Evolutionary conservation across 2,113 vertebrate genomes (phyloP), one percentile per base, ranked within the genome.

Genomic region (Gymnobelideus leadbeateri): DNA sequence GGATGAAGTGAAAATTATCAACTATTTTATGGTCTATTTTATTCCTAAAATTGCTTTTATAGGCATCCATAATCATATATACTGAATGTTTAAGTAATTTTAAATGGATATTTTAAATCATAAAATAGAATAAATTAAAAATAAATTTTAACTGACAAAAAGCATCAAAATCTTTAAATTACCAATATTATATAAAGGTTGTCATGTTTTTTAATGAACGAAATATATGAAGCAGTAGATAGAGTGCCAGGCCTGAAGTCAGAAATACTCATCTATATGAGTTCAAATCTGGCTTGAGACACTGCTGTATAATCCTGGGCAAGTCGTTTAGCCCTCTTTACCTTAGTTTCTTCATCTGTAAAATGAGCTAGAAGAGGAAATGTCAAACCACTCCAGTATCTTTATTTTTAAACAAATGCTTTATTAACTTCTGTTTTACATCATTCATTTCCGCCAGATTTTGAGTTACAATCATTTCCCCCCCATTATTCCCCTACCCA

Each of bases 91-190:
- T 51, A 28, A 50, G 10, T 16, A 28, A 43, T 21, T 90, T 90
- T 50, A 26, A 90, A 31, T 50, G 9, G 14, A 28, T 28, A 49
- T 28, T 90, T 90, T 31, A 31, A 90, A 47, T 31, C 47, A 92
- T 52, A 5, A 53, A 96, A 93, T 0, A 23, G 47, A 10, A 97
- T 98, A 31, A 93, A 0, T 92, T 90, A 49, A 47, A 96, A 95
- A 93, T 97, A 91, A 91, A 96, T 26, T 92, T 7, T 93, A 12
- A 7, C 26, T 97, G 25, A 94, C 89, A 89, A 94, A 91, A 97
- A 0, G 19, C 54, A 49, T 89, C 61, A 93, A 31, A 89, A 47
- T 94, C 92, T 96, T 92, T 49, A 93, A 96, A 97, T 94, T 93
- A 94, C 2, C 7, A 57, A 52, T 93, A 92, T 53, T 37, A 95